Conservation (phyloP, 2,797 vertebrate species). For the Galaxias olidus region DNA sequence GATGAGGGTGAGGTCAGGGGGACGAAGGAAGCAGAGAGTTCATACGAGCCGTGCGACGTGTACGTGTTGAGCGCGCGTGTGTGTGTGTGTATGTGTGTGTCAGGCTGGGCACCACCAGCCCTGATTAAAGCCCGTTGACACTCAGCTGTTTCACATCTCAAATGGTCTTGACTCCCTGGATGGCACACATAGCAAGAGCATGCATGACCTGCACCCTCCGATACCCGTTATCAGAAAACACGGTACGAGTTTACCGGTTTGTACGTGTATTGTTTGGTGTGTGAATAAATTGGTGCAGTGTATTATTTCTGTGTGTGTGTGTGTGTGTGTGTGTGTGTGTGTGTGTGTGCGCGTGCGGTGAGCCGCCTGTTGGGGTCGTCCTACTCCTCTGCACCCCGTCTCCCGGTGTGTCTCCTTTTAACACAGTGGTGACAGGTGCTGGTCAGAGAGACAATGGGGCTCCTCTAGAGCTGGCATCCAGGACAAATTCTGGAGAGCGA, state of each 20-base stretch:
- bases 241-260: background rate
- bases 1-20: constrained; percentile 2
- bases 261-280: background rate
- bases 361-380: constrained; percentile 1
- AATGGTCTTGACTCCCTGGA: constrained; percentile 64
- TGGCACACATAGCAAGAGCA: constrained; percentile 37
- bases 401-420: constrained; percentile 38
- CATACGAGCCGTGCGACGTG: background rate
- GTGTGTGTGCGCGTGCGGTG: background rate
- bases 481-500: constrained; percentile 16
- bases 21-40: constrained; percentile 3
- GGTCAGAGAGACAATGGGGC: constrained; percentile 63
- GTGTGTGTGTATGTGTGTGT: background rate
- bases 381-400: background rate
- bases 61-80: constrained; percentile 16
- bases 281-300: too few relatives aligned
- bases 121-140: constrained; percentile 73
- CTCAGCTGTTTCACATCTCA: constrained; percentile 60
- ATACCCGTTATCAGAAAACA: constrained; percentile 16
- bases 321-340: background rate
- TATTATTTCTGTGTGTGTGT: background rate
- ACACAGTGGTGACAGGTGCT: constrained; percentile 59
- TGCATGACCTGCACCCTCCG: constrained; percentile 25
- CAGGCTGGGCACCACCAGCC: constrained; percentile 43
- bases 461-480: constrained; percentile 64